Conservation (phyloP, 2,797 vertebrate genomes). For the Zalophus californianus region DNA sequence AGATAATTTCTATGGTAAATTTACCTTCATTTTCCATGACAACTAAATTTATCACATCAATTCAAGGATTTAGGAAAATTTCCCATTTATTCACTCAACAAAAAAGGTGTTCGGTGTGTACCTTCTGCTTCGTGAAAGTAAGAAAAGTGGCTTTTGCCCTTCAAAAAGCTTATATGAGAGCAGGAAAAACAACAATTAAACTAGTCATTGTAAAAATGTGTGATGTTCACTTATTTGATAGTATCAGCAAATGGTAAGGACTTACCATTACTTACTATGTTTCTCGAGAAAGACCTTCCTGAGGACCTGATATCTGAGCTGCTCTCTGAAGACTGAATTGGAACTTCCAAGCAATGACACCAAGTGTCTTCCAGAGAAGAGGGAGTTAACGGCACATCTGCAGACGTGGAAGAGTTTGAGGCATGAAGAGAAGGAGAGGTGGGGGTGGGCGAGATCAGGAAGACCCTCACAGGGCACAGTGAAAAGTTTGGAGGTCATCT, state of each 20-base stretch:
- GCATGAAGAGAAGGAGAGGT: neutral
- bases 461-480: neutral
- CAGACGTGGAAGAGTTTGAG: neutral
- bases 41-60: neutral
- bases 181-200: neutral
- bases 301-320: neutral
- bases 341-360: neutral
- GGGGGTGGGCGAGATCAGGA: neutral
- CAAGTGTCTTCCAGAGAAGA: neutral
- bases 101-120: neutral
- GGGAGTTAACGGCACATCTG: neutral
- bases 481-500: neutral
- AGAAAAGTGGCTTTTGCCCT: accelerated
- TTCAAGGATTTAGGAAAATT: neutral
- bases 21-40: neutral
- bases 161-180: too few species aligned
- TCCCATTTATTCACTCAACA: neutral
- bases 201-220: neutral
- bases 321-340: neutral
- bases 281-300: neutral
- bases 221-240: neutral
- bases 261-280: neutral
- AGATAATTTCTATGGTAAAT: neutral
- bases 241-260: neutral
- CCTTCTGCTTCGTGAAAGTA: accelerated